These are phyloP conservation scores for Artemia sinica DNA, from an alignment of 2,888 invertebrate genomes.

Conservation along the genomic window DNA sequence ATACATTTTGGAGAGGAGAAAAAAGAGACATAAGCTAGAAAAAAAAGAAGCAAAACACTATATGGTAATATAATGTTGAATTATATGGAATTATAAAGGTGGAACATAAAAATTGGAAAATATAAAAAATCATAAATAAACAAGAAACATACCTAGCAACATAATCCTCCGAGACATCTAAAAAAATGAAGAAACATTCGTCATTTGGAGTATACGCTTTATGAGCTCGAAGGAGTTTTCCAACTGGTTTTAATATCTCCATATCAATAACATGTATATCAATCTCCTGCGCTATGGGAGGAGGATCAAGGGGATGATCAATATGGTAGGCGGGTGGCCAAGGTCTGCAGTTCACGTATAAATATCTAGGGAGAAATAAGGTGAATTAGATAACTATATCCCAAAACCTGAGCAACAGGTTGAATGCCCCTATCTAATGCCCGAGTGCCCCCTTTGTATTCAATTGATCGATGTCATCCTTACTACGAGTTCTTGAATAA, in stretches of 20 bases:
- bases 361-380: conserved; percentile 35
- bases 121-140: conserved; percentile 16
- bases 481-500: no score
- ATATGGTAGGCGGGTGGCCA: conserved; percentile 61
- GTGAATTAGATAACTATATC: no score
- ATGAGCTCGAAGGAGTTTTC: conserved; percentile 56
- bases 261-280: conserved; percentile 72
- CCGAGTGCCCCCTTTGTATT: no score
- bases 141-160: conserved; percentile 48
- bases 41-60: background rate
- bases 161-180: conserved; percentile 62
- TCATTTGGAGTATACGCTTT: conserved; percentile 66
- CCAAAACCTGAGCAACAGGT: no score
- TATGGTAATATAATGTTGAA: conserved; percentile 13
- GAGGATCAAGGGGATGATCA: conserved; percentile 55
- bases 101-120: background rate
- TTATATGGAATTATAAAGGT: background rate
- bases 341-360: conserved; percentile 64
- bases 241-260: conserved; percentile 51
- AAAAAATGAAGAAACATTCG: conserved; percentile 68
- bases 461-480: no score
- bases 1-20: background rate
- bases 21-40: background rate
- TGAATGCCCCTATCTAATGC: no score
- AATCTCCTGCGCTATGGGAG: conserved; percentile 68